Evolutionary conservation across 2,113 vertebrate genomes (phyloP).

Genomic region (Oriolus oriolus): DNA sequence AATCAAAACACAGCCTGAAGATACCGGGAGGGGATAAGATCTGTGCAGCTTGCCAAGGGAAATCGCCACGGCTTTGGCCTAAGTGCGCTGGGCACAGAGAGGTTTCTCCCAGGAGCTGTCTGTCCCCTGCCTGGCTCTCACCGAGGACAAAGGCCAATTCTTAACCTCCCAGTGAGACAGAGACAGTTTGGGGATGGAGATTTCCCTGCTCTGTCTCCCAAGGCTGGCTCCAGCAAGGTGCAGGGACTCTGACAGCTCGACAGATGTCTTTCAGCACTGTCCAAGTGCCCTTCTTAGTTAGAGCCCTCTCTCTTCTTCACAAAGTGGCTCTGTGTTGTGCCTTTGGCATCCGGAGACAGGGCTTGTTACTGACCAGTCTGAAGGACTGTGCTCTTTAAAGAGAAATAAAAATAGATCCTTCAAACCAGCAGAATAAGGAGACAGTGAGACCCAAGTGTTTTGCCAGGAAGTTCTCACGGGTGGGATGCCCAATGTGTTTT

Average conservation of each 20-base stretch:
- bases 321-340: constrained; percentile 8
- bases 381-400: background rate
- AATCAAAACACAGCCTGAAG: background rate
- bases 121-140: background rate
- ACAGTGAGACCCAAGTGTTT: background rate
- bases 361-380: background rate
- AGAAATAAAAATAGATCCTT: background rate
- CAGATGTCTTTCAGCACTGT: background rate
- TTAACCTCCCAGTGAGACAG: background rate
- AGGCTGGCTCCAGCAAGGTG: background rate
- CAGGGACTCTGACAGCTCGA: background rate
- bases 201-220: background rate
- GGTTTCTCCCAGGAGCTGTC: background rate
- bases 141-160: background rate
- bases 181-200: background rate
- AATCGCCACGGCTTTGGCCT: background rate
- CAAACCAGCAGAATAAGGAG: background rate
- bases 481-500: background rate
- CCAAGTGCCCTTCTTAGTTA: background rate
- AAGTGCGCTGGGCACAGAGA: background rate
- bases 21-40: background rate
- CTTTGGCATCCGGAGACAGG: background rate
- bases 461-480: background rate
- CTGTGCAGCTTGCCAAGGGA: background rate
- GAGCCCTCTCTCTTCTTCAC: background rate